A percentile compares a stretch with the other conserved stretches of the same genome.
Conservation (phyloP, 2,797 vertebrate genomes). For the Orientallactaga sibirica region DNA sequence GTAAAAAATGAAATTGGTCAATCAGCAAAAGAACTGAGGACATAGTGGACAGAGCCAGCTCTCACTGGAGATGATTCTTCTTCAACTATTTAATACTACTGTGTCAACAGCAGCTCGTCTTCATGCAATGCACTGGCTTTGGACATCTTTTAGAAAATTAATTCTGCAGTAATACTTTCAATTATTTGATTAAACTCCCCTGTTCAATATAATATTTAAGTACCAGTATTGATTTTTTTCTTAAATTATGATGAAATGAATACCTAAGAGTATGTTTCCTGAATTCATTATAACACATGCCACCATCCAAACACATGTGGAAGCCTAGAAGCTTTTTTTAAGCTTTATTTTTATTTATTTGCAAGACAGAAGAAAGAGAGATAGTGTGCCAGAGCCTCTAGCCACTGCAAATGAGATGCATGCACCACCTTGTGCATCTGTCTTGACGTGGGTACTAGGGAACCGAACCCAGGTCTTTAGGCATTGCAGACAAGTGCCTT, state of each 20-base stretch:
- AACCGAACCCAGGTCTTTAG: too few species aligned
- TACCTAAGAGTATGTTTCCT: not conserved
- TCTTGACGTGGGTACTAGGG: too few species aligned
- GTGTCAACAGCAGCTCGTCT: not conserved
- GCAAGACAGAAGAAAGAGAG: too few species aligned
- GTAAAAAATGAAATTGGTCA: not conserved
- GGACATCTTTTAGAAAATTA: conserved; percentile 39
- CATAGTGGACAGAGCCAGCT: not conserved
- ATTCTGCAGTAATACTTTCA: conserved; percentile 42
- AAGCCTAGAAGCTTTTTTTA: not conserved
- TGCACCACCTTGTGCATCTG: too few species aligned
- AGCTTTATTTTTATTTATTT: too few species aligned
- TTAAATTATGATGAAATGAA: conserved; percentile 12
- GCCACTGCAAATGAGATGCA: too few species aligned
- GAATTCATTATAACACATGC: conserved; percentile 32
- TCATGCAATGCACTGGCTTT: conserved; percentile 41
- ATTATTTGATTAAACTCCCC: conserved; percentile 41
- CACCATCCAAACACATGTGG: not conserved
- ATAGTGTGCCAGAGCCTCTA: too few species aligned
- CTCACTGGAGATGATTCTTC: not conserved
- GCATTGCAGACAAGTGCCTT: too few species aligned
- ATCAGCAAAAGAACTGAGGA: not conserved
- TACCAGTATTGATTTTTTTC: conserved; percentile 18
- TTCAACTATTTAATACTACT: not conserved
- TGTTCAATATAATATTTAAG: conserved; percentile 69